Percentiles rank a stretch among this genome's conserved stretches.
Conservation (phyloP, 2,888 invertebrate species). For the Noctua pronuba region DNA sequence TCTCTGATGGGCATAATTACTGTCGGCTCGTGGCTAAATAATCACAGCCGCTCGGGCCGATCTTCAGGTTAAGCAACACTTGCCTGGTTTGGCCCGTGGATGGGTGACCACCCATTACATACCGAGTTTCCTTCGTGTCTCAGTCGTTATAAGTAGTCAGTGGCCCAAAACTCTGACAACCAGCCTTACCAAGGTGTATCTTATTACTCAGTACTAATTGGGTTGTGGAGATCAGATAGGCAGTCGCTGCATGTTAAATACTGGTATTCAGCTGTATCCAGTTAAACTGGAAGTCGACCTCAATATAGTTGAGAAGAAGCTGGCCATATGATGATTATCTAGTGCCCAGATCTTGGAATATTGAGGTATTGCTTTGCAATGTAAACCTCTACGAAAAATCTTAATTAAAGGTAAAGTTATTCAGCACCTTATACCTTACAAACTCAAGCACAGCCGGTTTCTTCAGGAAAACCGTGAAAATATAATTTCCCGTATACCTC, state of each 20-base stretch:
- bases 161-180: neutral
- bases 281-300: neutral
- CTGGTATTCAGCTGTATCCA: neutral
- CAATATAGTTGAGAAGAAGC: neutral
- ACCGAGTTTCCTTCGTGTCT: too few species aligned
- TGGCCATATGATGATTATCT: neutral
- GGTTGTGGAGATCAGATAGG: neutral
- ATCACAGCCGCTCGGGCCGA: neutral
- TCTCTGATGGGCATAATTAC: conserved; percentile 4
- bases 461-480: conserved; percentile 8
- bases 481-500: conserved; percentile 27
- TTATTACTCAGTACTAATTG: neutral
- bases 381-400: neutral
- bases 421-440: neutral
- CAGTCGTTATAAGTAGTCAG: neutral
- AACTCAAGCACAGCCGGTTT: neutral
- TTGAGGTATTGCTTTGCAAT: neutral
- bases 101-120: too few species aligned
- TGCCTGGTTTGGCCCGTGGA: too few species aligned
- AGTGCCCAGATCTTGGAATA: neutral
- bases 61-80: neutral
- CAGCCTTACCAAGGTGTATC: neutral
- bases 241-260: neutral
- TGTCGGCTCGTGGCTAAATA: neutral
- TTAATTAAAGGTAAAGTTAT: neutral